Base-by-base conservation (phyloP, 2,888 invertebrate genomes). In the Eupithecia exiguata region DNA sequence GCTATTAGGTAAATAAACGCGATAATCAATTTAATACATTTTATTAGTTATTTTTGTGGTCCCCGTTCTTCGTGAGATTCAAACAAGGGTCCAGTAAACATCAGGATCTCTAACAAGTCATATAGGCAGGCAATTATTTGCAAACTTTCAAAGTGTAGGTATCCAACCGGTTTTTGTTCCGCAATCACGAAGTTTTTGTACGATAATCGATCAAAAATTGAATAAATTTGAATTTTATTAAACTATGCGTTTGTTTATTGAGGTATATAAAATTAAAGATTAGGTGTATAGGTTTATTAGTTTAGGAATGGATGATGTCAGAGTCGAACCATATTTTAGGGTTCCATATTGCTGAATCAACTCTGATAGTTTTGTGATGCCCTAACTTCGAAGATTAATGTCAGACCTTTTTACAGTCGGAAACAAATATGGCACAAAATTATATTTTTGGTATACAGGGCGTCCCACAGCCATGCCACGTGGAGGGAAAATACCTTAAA, bases 201-300 rank as follows among this genome's bases (percentile, higher is more conserved):
- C 6, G 18, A 62, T 62, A 62, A 62, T 62, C 62, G 62, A 62
- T 35, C 35, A 62, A 62, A 62, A 62, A 62, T 9, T 18, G 62
- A 62, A 62, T 62, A 62, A 62, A 62, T 62, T 62, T 62, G 62
- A 35, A 62, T 62, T 62, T 62, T 35, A 62, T 58, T 58, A 25
- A 25, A 58, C 58, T 25, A 58, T 25, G 25, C 25, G 25, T 58
- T 58, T 58, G 25, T 58, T 58, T 21, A 53, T 58, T 12, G 25
- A 58, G 58, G 14, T 4, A 58, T 21, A 25, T 53, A 21, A 21
- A 25, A n/a, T 53, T 10, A 10, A 53, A 49, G 21, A 49, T 14
- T 25, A 10, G 21, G 21, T 25, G 3, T 35, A 2, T 62, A 14
- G 35, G 35, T 35, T 18, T 58, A 21, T 53, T 53, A 53, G 18